These are phyloP conservation scores for Ostrea denselamellosa DNA, from an alignment of 1,140 invertebrate genomes.

Conservation along the genomic window DNA sequence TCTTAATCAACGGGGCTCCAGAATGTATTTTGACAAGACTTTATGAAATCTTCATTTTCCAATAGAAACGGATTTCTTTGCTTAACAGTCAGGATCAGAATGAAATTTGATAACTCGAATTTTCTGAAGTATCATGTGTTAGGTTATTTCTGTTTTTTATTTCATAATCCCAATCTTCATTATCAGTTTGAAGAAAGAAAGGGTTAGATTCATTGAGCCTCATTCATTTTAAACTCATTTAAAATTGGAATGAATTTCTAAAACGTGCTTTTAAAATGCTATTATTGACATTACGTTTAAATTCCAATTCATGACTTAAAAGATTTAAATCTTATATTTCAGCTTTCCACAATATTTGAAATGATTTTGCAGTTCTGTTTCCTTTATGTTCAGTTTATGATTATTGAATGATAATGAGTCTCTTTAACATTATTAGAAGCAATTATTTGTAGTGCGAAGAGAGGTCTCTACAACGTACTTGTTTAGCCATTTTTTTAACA, in stretches of 20 bases:
- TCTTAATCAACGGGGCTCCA: no score
- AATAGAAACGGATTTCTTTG: no score
- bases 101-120: neutral
- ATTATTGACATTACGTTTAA: neutral
- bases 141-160: neutral
- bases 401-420: neutral
- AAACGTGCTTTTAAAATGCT: neutral
- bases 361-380: neutral
- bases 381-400: neutral
- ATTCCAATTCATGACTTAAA: neutral
- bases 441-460: neutral
- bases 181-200: neutral
- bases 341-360: conserved; percentile 18
- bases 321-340: neutral
- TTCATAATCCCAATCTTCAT: neutral
- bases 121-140: neutral
- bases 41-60: no score
- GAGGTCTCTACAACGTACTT: neutral
- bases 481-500: neutral
- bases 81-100: neutral
- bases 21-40: no score
- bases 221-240: neutral
- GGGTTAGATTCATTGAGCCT: neutral
- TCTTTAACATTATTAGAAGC: conserved; percentile 3
- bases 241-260: neutral